phyloP scores from a whole-genome alignment of 2,113 vertebrate species.

The Muscicapa adusta region DNA sequence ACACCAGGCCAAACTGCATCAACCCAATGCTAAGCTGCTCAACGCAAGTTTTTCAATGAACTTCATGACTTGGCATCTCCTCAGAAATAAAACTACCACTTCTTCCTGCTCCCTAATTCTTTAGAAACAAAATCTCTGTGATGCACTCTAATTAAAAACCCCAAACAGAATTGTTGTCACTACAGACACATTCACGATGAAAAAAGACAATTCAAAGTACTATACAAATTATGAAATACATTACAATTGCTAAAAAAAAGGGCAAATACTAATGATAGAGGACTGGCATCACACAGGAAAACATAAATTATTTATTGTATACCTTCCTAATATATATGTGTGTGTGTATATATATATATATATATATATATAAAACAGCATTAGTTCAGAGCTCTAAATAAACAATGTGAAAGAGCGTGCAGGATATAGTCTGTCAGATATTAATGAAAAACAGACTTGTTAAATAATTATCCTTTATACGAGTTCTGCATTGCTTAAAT shows the following conservation, averaged over 20 bases:
- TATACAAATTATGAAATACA: not conserved
- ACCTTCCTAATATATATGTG: not conserved
- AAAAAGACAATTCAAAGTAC: not conserved
- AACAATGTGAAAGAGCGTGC: not conserved
- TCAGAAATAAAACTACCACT: not conserved
- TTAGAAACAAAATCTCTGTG: not conserved
- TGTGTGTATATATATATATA: no score
- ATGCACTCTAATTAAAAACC: rapidly evolving
- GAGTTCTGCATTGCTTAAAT: not conserved
- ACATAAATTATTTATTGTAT: not conserved
- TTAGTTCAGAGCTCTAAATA: not conserved
- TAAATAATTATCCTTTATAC: not conserved
- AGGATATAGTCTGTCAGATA: not conserved
- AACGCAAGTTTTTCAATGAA: not conserved
- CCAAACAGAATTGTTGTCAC: rapidly evolving
- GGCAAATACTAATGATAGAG: not conserved
- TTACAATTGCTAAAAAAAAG: not conserved
- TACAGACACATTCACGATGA: not conserved
- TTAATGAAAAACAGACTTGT: not conserved
- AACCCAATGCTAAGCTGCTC: not conserved
- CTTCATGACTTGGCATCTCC: not conserved
- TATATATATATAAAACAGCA: not conserved
- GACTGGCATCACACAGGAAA: not conserved
- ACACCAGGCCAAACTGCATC: not conserved
- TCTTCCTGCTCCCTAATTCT: not conserved